Evolutionary conservation across 2,888 invertebrate genomes (phyloP).

Genomic region (Mechanitis messenoides): DNA sequence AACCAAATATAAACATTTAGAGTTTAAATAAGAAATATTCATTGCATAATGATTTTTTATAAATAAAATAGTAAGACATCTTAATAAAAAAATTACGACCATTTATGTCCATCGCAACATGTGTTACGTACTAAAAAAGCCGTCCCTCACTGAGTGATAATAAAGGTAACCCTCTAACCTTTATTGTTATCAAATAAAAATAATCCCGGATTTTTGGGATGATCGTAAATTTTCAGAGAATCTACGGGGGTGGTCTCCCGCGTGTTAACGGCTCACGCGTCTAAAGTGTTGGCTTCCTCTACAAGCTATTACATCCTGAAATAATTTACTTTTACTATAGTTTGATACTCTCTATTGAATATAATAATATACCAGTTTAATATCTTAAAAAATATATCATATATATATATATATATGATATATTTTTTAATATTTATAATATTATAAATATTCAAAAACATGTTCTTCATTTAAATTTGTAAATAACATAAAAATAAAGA

Average conservation of each 20-base stretch:
- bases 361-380: too few species aligned
- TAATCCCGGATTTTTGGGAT: constrained; percentile 73
- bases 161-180: constrained; percentile 74
- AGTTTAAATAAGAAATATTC: too few species aligned
- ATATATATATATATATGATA: too few species aligned
- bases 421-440: too few species aligned
- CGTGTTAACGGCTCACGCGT: constrained; percentile 29
- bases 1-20: too few species aligned
- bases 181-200: constrained; percentile 77
- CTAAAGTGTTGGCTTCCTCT: constrained; percentile 37
- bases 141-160: constrained; percentile 70
- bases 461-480: too few species aligned
- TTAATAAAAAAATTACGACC: constrained; percentile 18
- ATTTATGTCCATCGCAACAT: constrained; percentile 46
- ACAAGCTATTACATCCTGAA: constrained; percentile 26
- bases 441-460: too few species aligned
- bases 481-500: too few species aligned
- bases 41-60: too few species aligned
- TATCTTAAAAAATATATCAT: too few species aligned
- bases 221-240: constrained; percentile 75
- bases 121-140: constrained; percentile 71
- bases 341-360: too few species aligned
- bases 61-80: too few species aligned
- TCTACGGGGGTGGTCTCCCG: constrained; percentile 47
- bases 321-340: constrained; percentile 5